phyloP scores from a whole-genome alignment of 2,888 invertebrate genomes.

The Chrysolina oricalcia region DNA sequence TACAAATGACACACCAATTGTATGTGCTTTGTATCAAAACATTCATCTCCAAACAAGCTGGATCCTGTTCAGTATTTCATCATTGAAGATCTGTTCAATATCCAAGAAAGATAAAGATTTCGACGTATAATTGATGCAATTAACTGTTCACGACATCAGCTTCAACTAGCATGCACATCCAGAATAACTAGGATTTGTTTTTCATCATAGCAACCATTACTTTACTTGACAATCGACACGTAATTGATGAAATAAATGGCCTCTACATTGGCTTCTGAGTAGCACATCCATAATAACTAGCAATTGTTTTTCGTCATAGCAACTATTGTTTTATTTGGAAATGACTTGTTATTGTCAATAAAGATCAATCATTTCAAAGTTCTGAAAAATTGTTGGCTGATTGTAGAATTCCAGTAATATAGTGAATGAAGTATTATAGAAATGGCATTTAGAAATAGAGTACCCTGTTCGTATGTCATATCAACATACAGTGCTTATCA shows the following conservation, averaged over 20 bases:
- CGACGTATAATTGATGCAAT: neutral
- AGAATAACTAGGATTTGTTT: too few relatives aligned
- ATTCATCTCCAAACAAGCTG: neutral
- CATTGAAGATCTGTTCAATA: neutral
- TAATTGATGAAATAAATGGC: too few relatives aligned
- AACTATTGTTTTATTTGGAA: neutral
- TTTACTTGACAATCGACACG: too few relatives aligned
- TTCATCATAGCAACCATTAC: too few relatives aligned
- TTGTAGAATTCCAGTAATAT: too few relatives aligned
- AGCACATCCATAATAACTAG: neutral
- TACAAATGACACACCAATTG: neutral
- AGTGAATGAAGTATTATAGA: too few relatives aligned
- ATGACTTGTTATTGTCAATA: neutral
- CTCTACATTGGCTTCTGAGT: neutral
- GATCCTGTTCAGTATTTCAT: neutral
- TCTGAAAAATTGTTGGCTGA: neutral
- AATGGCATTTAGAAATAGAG: too few relatives aligned
- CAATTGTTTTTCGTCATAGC: neutral
- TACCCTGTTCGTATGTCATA: too few relatives aligned
- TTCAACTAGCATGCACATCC: too few relatives aligned
- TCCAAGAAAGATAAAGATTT: neutral
- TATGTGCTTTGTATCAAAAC: neutral
- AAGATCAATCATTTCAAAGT: neutral
- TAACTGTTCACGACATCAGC: neutral
- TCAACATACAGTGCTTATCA: too few relatives aligned